A percentile compares a stretch with the other conserved stretches of the same genome.
phyloP scores from a whole-genome alignment of 2,113 vertebrate genomes.

The Euleptes europaea region DNA sequence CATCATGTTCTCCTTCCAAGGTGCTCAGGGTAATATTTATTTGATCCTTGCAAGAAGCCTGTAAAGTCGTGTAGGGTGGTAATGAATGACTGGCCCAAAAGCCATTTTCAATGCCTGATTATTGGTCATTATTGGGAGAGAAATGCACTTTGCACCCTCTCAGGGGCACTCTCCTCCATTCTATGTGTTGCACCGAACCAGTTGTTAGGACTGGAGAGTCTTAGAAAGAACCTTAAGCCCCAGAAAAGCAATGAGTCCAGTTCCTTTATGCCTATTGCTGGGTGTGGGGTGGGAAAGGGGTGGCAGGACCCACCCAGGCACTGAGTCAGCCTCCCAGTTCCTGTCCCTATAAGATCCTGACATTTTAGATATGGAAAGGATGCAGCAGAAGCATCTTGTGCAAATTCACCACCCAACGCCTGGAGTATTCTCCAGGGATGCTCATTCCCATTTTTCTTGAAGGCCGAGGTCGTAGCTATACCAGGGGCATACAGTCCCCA shows the following conservation, averaged over 20 bases:
- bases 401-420: no score
- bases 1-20: neutral
- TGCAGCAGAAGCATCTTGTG: neutral
- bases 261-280: no score
- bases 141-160: neutral
- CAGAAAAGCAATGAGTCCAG: neutral
- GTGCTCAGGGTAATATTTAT: neutral
- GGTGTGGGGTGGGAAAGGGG: neutral
- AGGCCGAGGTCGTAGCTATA: no score
- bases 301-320: neutral
- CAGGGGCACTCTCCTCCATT: neutral
- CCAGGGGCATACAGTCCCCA: neutral
- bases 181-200: neutral
- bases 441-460: neutral
- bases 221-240: neutral
- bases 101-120: neutral
- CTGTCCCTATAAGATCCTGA: neutral
- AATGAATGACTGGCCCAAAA: neutral
- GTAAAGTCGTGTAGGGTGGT: neutral
- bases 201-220: neutral
- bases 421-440: neutral
- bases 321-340: neutral
- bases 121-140: no score
- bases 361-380: neutral
- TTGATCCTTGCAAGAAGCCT: neutral